Base-by-base conservation (phyloP, 2,888 invertebrate genomes). In the Shargacucullia verbasci region DNA sequence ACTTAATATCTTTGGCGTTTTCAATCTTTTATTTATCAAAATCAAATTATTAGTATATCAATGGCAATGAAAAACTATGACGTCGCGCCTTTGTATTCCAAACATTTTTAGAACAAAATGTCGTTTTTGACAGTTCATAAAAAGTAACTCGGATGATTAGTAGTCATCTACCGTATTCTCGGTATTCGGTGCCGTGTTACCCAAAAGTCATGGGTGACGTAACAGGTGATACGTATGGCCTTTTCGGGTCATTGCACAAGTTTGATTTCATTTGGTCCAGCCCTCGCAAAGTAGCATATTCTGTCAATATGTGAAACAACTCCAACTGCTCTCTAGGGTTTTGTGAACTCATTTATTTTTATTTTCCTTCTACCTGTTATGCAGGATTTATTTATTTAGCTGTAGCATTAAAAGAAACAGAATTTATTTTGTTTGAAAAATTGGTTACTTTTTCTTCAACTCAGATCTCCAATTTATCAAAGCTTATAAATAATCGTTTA, bases 241-340 rank as follows among this genome's bases (percentile, higher is more conserved):
- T 47, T 59, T 38, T n/a, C 35, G 25, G 50, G 40, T 66, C 61
- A 50, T 48, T 44, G 47, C 47, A 56, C 56, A 47, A 27, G 50
- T 40, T 47, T 15, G 14, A 47, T 4, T 50, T 20, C 15, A 50
- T 34, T 43, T 40, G 11, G 10, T 27, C 39, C 37, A 33, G 33
- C 6, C n/a, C 20, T 31, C 12, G 33, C 11, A 43, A 35, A 13
- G 20, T 25, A 37, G 27, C 37, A 13, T 37, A 27, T 37, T 46
- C 25, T 7, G 14, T 14, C 20, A 27, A 38, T 27, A 10, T 27
- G 46, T 14, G 15, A 31, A 49, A 39, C n/a, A 40, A 40, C 10
- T 38, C 31, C 7, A 12, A 6, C 11, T n/a, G n/a, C n/a, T n/a
- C n/a, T 15, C 25, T 31, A 15, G 12, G 20, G 5, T 45, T 35